Evolutionary conservation across 2,113 vertebrate genomes (phyloP).

Genomic region (Lepus timidus): DNA sequence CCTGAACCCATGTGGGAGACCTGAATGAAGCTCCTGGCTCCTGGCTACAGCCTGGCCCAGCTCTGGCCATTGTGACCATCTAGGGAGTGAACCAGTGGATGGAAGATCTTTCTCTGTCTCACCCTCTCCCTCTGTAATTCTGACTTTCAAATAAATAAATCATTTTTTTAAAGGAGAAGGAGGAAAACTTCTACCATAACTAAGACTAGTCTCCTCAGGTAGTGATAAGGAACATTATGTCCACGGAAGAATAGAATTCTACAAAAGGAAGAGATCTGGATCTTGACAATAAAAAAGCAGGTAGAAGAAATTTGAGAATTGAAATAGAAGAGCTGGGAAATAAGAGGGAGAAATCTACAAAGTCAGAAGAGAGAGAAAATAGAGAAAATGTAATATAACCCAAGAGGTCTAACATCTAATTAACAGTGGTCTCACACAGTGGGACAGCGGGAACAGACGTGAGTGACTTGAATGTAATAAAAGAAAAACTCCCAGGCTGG

Average conservation of each 20-base stretch:
- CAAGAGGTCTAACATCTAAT: neutral
- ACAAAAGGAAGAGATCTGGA: neutral
- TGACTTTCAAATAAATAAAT: neutral
- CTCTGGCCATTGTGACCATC: too few species aligned
- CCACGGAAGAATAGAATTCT: neutral
- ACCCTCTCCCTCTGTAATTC: too few species aligned
- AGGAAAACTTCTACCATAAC: neutral
- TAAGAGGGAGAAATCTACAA: neutral
- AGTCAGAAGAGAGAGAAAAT: neutral
- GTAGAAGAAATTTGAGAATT: neutral
- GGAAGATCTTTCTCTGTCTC: too few species aligned
- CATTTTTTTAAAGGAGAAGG: neutral
- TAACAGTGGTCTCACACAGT: neutral
- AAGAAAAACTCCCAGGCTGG: neutral
- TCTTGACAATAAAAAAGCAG: slow-evolving; percentile 24
- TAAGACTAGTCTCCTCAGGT: neutral
- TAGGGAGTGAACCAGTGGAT: too few species aligned
- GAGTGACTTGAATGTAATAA: neutral
- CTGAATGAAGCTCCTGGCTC: too few species aligned
- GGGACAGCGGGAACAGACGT: neutral
- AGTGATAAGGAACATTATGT: neutral
- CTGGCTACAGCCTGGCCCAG: too few species aligned
- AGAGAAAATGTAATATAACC: neutral
- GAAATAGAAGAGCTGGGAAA: neutral
- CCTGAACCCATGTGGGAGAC: too few species aligned